phyloP scores from a whole-genome alignment of 2,888 invertebrate genomes.

The Tiliacea aurago region DNA sequence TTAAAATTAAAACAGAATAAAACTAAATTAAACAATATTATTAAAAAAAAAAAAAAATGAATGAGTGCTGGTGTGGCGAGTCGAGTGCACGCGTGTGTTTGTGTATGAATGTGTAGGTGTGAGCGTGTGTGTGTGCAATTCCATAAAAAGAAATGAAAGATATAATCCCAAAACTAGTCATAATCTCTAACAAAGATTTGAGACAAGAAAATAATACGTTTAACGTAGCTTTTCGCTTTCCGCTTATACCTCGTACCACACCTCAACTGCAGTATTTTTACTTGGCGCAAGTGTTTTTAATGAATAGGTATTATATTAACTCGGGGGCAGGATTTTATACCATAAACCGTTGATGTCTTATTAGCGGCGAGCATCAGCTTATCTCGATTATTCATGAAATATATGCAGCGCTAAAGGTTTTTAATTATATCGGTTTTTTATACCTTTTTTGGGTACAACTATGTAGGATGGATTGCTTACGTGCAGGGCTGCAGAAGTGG shows the following conservation, averaged over 20 bases:
- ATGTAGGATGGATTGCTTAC: conserved; percentile 39
- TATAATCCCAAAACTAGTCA: not conserved
- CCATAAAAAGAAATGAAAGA: no score
- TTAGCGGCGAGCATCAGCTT: conserved; percentile 79
- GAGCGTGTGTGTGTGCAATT: no score
- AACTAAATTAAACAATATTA: no score
- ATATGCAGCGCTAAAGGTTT: conserved; percentile 84
- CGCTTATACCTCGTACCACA: conserved; percentile 67
- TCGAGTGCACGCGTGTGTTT: no score
- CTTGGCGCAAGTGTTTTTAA: conserved; percentile 86
- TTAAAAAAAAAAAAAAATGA: no score
- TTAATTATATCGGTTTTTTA: conserved; percentile 75
- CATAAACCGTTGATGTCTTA: conserved; percentile 88
- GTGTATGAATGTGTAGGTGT: no score
- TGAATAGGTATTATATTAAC: conserved; percentile 86
- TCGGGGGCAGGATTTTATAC: conserved; percentile 81
- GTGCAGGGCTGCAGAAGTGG: not conserved
- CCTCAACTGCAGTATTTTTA: conserved; percentile 77
- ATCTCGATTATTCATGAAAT: conserved; percentile 80
- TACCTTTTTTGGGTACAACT: conserved; percentile 44
- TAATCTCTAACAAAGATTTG: not conserved
- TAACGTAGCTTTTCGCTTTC: not conserved
- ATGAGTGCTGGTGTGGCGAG: no score
- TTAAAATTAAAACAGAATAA: no score
- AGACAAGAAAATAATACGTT: not conserved